Evolutionary conservation across 2,797 vertebrate species (phyloP).

Genomic region (Muscicapa comitata): DNA sequence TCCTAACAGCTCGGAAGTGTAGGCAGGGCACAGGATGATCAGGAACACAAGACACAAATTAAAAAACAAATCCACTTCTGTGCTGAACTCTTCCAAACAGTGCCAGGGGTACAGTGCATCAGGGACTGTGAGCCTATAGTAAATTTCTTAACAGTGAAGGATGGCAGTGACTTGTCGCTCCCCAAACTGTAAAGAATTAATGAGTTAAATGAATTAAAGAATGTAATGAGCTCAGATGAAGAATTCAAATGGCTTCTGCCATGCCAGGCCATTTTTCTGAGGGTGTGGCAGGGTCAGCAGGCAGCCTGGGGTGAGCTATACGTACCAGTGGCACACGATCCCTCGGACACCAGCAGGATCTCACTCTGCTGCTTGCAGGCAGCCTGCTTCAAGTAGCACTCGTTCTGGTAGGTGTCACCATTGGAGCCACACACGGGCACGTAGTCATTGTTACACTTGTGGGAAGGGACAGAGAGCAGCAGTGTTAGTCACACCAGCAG

Average conservation of each 20-base stretch:
- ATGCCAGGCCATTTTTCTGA: not conserved
- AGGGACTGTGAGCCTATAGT: accelerated
- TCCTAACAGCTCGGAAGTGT: not conserved
- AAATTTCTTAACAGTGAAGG: not conserved
- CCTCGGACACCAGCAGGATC: slow-evolving; percentile 91
- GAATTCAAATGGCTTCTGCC: not conserved
- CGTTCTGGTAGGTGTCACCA: slow-evolving; percentile 96
- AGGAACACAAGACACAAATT: not conserved
- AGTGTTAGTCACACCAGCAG: not conserved
- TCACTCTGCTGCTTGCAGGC: slow-evolving; percentile 98
- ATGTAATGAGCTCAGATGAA: not conserved
- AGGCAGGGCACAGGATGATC: not conserved
- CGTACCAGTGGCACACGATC: slow-evolving; percentile 92
- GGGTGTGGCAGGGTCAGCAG: not conserved
- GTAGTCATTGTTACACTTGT: slow-evolving; percentile 96
- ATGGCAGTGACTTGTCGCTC: not conserved
- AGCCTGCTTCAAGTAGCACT: slow-evolving; percentile 93
- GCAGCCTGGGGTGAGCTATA: not conserved
- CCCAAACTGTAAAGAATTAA: not conserved
- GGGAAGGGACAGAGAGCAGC: not conserved
- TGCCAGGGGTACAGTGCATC: accelerated
- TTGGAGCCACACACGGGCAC: slow-evolving; percentile 97
- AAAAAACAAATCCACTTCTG: not conserved
- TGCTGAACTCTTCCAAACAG: not conserved
- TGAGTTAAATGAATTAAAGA: too few species aligned